A percentile compares a stretch with the other conserved stretches of the same genome.
Evolutionary conservation across 1,140 invertebrate species (phyloP).

Genomic region (Diachasmimorpha longicaudata): DNA sequence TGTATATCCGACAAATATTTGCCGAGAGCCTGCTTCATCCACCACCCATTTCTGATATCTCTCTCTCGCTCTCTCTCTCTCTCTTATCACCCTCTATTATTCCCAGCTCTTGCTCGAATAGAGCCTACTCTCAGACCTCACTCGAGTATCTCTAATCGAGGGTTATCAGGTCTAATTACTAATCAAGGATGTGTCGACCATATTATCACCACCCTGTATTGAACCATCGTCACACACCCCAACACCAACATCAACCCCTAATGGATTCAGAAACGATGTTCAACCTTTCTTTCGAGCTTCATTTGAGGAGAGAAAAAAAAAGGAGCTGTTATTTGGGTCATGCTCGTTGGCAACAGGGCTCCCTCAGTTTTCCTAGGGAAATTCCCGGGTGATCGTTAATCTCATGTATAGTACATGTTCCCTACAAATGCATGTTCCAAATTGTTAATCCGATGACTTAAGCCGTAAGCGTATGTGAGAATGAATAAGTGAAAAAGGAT

Average conservation of each 20-base stretch:
- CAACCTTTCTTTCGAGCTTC: neutral
- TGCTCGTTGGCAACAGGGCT: neutral
- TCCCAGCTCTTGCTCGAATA: neutral
- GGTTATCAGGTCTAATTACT: slow-evolving; percentile 39
- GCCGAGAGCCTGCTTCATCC: neutral
- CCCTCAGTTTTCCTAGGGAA: neutral
- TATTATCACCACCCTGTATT: neutral
- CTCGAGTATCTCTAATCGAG: slow-evolving; percentile 35
- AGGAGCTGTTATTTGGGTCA: neutral
- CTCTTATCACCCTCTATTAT: neutral
- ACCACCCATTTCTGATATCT: neutral
- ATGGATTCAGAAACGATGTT: neutral
- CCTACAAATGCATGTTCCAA: neutral
- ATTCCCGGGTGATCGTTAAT: neutral
- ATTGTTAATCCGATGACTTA: neutral
- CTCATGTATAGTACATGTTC: neutral
- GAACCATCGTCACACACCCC: neutral
- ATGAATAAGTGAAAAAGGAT: neutral
- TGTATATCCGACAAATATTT: neutral
- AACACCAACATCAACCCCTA: neutral
- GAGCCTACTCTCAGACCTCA: neutral
- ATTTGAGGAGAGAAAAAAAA: neutral
- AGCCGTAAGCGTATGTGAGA: neutral
- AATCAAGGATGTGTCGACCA: slow-evolving; percentile 27
- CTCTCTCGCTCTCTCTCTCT: neutral